Percentiles rank a stretch among this genome's conserved stretches.
Evolutionary conservation across 64 coral and sea anemone genomes (phyloP).

Genomic region (Montipora efflorescens): DNA sequence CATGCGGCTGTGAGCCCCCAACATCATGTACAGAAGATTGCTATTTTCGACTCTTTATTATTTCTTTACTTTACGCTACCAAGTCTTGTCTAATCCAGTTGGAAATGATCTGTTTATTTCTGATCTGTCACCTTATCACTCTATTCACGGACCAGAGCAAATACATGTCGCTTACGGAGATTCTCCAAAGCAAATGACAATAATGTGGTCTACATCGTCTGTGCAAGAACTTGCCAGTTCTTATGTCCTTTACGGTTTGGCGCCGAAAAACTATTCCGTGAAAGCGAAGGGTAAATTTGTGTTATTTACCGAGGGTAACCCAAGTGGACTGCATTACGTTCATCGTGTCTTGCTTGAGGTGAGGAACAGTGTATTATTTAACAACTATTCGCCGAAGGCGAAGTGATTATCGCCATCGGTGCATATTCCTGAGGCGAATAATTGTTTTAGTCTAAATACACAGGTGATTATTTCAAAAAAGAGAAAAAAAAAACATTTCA

Average conservation of each 20-base stretch:
- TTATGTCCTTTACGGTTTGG: conserved; percentile 67
- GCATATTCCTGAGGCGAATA: no score
- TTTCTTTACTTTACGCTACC: background rate
- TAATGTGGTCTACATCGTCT: conserved; percentile 78
- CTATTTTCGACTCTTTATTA: background rate
- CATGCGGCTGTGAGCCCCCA: background rate
- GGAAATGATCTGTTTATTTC: background rate
- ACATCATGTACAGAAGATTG: background rate
- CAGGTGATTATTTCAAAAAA: no score
- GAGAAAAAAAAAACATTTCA: no score
- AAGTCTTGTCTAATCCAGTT: background rate
- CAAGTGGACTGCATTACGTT: conserved; percentile 67
- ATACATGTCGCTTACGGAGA: conserved; percentile 86
- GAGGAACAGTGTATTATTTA: background rate
- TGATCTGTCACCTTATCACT: conserved; percentile 30
- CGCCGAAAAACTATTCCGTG: conserved; percentile 57
- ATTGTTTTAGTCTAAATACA: no score
- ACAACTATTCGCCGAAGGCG: no score
- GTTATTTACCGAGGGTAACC: conserved; percentile 82
- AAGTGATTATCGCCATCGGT: no score
- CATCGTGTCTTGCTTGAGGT: conserved; percentile 83
- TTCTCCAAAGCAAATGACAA: conserved; percentile 64
- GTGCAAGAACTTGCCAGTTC: conserved; percentile 52
- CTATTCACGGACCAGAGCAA: conserved; percentile 69
- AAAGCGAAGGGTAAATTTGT: conserved; percentile 64